Evolutionary conservation across 53 echinoderm and acorn worm species (phyloP).

Genomic region (Mesocentrotus franciscanus): DNA sequence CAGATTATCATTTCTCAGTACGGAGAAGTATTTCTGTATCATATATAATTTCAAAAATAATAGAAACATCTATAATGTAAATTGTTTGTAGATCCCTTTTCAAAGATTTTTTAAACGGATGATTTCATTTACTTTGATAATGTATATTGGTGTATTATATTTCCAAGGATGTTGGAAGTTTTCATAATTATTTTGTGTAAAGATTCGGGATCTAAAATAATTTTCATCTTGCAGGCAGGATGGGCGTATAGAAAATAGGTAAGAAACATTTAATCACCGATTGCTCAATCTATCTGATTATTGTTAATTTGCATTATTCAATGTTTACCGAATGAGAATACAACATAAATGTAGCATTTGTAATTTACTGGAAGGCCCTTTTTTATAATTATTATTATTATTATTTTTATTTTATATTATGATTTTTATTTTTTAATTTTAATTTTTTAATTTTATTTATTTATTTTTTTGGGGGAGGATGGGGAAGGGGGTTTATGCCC

Average conservation of each 20-base stretch:
- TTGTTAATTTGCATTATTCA: neutral
- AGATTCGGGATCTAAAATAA: neutral
- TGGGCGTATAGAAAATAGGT: neutral
- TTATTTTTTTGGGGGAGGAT: no score
- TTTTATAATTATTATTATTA: no score
- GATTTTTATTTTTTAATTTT: no score
- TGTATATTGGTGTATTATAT: neutral
- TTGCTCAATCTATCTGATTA: neutral
- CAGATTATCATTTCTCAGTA: no score
- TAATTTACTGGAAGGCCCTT: no score
- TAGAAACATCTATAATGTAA: neutral
- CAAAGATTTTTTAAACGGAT: neutral
- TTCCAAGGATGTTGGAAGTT: neutral
- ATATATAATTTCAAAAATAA: no score
- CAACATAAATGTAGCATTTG: no score
- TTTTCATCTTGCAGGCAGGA: constrained; percentile 45
- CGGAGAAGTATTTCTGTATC: no score
- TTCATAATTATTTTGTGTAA: neutral
- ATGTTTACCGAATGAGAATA: neutral
- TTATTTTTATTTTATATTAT: no score
- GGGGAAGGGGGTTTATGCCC: no score
- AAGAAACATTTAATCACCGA: neutral
- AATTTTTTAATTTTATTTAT: no score
- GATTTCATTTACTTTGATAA: neutral
- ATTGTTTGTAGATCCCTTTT: neutral